Percentiles rank a stretch among this genome's conserved stretches.
These are phyloP conservation scores for Bellardia pandia DNA, from an alignment of 2,888 invertebrate genomes.

Conservation along the genomic window DNA sequence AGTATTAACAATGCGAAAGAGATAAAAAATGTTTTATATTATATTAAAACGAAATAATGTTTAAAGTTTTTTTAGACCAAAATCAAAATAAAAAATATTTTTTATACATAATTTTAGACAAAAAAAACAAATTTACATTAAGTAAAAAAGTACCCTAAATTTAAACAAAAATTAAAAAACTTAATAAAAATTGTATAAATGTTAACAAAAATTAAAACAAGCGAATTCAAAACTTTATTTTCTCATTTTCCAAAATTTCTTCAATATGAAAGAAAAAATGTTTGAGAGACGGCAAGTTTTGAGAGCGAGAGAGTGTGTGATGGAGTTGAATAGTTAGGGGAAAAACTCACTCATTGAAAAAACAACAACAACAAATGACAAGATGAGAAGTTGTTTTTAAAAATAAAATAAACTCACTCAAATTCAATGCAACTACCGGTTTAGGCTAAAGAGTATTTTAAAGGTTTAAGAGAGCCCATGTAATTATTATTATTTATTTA, in stretches of 20 bases:
- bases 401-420: constrained; percentile 64
- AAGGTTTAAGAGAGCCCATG: neutral
- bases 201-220: constrained; percentile 60
- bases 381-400: constrained; percentile 12
- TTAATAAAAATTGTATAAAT: constrained; percentile 68
- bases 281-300: neutral
- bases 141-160: constrained; percentile 55
- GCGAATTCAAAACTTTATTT: constrained; percentile 51
- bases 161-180: constrained; percentile 53
- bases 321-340: constrained; percentile 17
- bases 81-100: constrained; percentile 48
- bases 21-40: constrained; percentile 42
- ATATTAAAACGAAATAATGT: constrained; percentile 33
- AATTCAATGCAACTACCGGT: constrained; percentile 5
- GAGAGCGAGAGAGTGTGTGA: constrained; percentile 17
- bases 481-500: constrained; percentile 47
- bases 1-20: constrained; percentile 60
- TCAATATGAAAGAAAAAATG: constrained; percentile 15
- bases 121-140: constrained; percentile 62
- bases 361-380: neutral
- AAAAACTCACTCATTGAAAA: constrained; percentile 15
- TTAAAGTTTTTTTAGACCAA: constrained; percentile 57
- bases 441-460: constrained; percentile 9
- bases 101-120: constrained; percentile 64
- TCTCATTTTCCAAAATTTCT: constrained; percentile 39